A percentile compares a stretch with the other conserved stretches of the same genome.
Evolutionary conservation across 2,797 vertebrate species (phyloP).

Genomic region (Sandelia bainsii): DNA sequence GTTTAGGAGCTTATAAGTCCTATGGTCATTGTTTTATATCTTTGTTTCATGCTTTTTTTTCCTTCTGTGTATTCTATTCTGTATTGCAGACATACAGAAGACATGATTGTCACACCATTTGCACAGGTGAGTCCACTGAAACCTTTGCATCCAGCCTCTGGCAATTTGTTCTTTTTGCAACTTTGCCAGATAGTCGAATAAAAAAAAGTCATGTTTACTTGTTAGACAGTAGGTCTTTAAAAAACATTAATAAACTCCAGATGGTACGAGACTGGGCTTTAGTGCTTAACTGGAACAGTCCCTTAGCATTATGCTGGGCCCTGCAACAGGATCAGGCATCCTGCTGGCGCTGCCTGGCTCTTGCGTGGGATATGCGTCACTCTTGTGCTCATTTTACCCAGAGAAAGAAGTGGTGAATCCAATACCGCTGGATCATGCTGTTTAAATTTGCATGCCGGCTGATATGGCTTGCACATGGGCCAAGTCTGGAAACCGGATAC

Average conservation of each 20-base stretch:
- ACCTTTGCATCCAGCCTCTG: not conserved
- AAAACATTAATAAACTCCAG: conserved; percentile 30
- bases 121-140: conserved; percentile 89
- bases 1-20: not conserved
- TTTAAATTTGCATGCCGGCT: conserved; percentile 68
- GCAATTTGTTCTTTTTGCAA: conserved; percentile 9
- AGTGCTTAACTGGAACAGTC: conserved; percentile 48
- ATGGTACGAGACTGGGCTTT: conserved; percentile 44
- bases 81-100: conserved; percentile 91
- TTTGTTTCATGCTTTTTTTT: conserved; percentile 18
- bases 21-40: conserved; percentile 2
- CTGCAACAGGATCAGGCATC: conserved; percentile 51
- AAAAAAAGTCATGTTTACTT: conserved; percentile 5
- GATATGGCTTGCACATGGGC: conserved; percentile 60
- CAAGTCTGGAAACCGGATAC: conserved; percentile 69
- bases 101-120: conserved; percentile 96
- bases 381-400: conserved; percentile 75
- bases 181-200: conserved; percentile 24
- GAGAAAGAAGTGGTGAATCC: conserved; percentile 62
- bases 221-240: conserved; percentile 12
- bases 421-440: conserved; percentile 68
- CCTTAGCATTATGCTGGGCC: conserved; percentile 53
- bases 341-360: conserved; percentile 54
- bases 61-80: conserved; percentile 40
- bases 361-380: conserved; percentile 77